Evolutionary conservation across 2,113 vertebrate genomes (phyloP), one percentile per base, ranked within the genome.

Genomic region (Crotalus tigris): DNA sequence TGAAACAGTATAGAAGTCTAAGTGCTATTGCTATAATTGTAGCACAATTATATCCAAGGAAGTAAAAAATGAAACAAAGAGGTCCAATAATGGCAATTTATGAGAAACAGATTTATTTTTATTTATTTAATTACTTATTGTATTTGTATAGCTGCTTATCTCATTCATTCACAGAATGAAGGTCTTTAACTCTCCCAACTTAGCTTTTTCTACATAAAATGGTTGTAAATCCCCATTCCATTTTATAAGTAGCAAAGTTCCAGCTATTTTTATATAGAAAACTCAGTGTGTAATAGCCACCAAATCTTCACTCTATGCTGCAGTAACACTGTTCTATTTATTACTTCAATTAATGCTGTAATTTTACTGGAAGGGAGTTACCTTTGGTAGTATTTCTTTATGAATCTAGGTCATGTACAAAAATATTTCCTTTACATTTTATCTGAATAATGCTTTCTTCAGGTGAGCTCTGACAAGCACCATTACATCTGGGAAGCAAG

Each of bases 401-500:
- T 97, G 92, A 46, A 96, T 97, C 97, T 98, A 94, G 94, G 94
- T 92, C 92, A 89, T 94, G 96, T 97, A 95, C 91, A 97, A 97
- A 98, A 97, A 98, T 98, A 98, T 97, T 98, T 97, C 96, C 97
- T 95, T 97, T 96, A 97, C 94, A 92, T 95, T 97, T 96, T 92
- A 97, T 95, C 96, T 97, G 96, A 97, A 94, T 96, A 97, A 97
- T 95, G 92, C 94, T 97, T 97, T 98, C 96, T 97, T 98, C 96
- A 97, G 97, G 97, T 98, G 92, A 97, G 95, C 92, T 93, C 93
- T 95, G 94, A 95, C 92, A 97, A 97, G 95, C 23, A 75, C 95
- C 51, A 1, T 96, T 96, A 95, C 96, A 97, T 95, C 96, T 97
- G 95, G 94, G 97, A 97, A 95, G 93, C 94, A 96, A 96, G 97